Base-by-base conservation (phyloP, 53 echinoderm and acorn worm species). In the Echinometra lucunter region DNA sequence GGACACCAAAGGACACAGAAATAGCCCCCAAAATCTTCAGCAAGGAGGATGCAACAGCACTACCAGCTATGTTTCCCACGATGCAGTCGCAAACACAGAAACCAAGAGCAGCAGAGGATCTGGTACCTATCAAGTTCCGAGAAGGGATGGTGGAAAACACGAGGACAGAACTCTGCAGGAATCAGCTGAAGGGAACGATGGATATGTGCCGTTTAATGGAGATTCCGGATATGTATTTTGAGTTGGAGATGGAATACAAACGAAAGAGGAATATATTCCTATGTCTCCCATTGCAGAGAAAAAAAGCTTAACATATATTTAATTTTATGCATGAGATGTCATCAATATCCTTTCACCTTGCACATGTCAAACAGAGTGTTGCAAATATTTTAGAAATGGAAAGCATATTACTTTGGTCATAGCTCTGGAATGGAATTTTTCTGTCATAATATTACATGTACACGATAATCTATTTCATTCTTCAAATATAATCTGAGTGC, bases 161-260 rank as follows among this genome's bases (percentile, higher is more conserved):
- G 11, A 28, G 69, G 57, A 56, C 28, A 56, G 55, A 57, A 53
- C 5, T 30, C 32, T 7, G 23, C 42, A 21, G 18, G 57, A 88
- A 44, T 21, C 23, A 6, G 34, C 28, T 57, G 57, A 88, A 57
- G 88, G 88, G 5, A 57, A 88, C 56, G 57, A 88, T 57, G 88
- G 88, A 15, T 88, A 30, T 30, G 57, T 88, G 11, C 53, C 53
- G 27, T 56, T 27, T 57, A 11, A 30, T 55, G 88, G 34, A 88
- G 88, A 88, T 57, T 53, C 55, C 56, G 88, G 88, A 45, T 88
- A 88, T 57, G 55, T 88, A 23, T 30, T 88, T 32, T 57, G 88
- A 55, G 56, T 56, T 57, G 3, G n/a, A 16, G 88, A 57, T 57
- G 10, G 12, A 49, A 88, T 2, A 34, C 88, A 19, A 23, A 81